Conservation (phyloP, 2,113 vertebrate genomes). For the Erythrolamprus reginae region DNA sequence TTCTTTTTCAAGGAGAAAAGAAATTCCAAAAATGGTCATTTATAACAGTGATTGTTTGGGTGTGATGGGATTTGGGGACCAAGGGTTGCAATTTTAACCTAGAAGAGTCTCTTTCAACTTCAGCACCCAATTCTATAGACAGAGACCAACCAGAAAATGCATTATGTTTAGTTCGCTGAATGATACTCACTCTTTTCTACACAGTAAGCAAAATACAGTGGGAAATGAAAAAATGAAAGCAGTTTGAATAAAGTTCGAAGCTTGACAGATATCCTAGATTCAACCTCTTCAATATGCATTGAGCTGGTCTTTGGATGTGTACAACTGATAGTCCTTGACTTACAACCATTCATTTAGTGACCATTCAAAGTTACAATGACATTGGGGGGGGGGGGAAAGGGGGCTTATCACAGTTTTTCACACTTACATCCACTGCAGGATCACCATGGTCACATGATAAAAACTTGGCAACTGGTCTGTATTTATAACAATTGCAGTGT, state of each 20-base stretch:
- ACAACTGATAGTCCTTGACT: neutral
- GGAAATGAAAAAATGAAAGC: too few species aligned
- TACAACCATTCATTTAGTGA: too few species aligned
- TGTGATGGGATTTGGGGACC: neutral
- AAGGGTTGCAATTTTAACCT: neutral
- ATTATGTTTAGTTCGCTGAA: neutral
- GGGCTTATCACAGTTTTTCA: too few species aligned
- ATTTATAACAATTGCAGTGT: too few species aligned
- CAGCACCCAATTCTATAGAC: neutral
- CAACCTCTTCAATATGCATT: neutral
- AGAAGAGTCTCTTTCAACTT: neutral
- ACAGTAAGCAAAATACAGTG: neutral
- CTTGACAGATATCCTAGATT: too few species aligned
- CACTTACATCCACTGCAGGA: too few species aligned
- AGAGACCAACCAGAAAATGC: neutral
- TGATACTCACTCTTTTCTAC: neutral
- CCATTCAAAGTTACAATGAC: too few species aligned
- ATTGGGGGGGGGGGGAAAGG: too few species aligned
- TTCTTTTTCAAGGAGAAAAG: neutral
- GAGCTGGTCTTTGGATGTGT: neutral
- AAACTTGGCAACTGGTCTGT: too few species aligned
- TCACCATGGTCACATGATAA: too few species aligned
- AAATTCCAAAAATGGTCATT: neutral
- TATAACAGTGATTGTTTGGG: neutral
- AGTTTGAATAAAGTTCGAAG: too few species aligned